A percentile compares a stretch with the other conserved stretches of the same genome.
Evolutionary conservation across 2,113 vertebrate species (phyloP).

Genomic region (Chaetura pelagica): DNA sequence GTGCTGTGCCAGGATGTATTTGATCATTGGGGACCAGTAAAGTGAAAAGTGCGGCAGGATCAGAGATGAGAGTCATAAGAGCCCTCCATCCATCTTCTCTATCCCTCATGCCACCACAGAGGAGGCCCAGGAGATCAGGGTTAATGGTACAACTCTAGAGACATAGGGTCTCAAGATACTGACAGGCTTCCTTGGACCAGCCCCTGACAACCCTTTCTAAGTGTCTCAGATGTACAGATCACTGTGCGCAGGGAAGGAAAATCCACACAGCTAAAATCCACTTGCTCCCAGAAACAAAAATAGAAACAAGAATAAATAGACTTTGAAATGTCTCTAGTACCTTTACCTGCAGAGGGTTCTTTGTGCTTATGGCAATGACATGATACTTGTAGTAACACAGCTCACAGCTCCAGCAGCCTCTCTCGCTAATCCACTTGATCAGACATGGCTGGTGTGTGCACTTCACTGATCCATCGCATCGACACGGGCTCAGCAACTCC

Average conservation of each 20-base stretch:
- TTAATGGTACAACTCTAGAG: background rate
- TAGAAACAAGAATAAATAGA: constrained; percentile 42
- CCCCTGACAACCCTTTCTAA: background rate
- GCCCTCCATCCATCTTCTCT: background rate
- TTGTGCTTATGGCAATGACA: constrained; percentile 99
- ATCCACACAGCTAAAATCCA: background rate
- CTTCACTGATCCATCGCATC: constrained; percentile 94
- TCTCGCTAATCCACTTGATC: constrained; percentile 99
- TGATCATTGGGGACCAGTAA: background rate
- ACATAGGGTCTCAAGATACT: rapidly evolving
- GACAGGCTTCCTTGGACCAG: background rate
- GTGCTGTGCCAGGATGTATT: background rate
- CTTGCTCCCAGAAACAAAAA: constrained; percentile 26
- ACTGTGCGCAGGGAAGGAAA: background rate
- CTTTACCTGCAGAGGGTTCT: constrained; percentile 97
- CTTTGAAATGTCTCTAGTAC: constrained; percentile 76
- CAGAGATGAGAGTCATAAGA: background rate
- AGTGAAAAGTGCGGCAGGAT: background rate
- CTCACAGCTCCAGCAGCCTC: constrained; percentile 98
- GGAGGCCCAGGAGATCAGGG: background rate
- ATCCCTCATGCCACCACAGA: background rate
- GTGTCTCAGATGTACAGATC: background rate
- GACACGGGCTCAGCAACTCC: constrained; percentile 96
- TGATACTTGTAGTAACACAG: constrained; percentile 99
- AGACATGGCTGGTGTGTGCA: constrained; percentile 98